Evolutionary conservation across 2,888 invertebrate genomes (phyloP), one percentile per base, ranked within the genome.

Genomic region (Alcis repandata): DNA sequence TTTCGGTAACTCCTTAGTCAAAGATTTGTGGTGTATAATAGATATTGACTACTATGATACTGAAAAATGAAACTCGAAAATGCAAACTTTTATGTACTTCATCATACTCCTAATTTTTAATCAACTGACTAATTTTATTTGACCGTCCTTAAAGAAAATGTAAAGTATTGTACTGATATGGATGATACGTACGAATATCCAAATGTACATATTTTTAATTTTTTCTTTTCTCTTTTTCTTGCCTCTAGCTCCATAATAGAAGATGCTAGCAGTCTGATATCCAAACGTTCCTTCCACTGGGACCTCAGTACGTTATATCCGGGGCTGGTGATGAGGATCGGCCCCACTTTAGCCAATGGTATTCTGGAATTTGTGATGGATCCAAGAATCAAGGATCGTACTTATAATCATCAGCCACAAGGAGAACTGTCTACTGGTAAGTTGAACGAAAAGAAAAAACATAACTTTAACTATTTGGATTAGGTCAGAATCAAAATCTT

Each of bases 361-460:
- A 88, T 96, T 33, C 90, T 97, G 38, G 96, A 97, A 78, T 97
- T 97, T 77, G 94, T 95, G 0, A 88, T 97, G 82, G 96, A 97
- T 76, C 94, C 94, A 0, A 91, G 93, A 66, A 79, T 91, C 19
- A 94, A 94, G 53, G 91, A 94, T 72, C 85, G 95, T 69, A 80
- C 95, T 63, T 93, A 93, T 68, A 86, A 90, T 22, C 87, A 91
- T 36, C 91, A 95, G 71, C 90, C 91, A 36, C 84, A 90, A 56
- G 93, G 95, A 58, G 95, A 95, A 85, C 79, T 94, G 13, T 93
- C 95, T 61, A 95, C 96, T 80, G 96, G 96, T 96, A 82, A 83
- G 69, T n/a, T 17, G 11, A n/a, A 33, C 10, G n/a, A 20, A 0
- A 43, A 40, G 8, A 2, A 15, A 7, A 15, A 15, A 15, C 15